phyloP scores from a whole-genome alignment of 1,140 invertebrate genomes.

The Micrasema minimum region DNA sequence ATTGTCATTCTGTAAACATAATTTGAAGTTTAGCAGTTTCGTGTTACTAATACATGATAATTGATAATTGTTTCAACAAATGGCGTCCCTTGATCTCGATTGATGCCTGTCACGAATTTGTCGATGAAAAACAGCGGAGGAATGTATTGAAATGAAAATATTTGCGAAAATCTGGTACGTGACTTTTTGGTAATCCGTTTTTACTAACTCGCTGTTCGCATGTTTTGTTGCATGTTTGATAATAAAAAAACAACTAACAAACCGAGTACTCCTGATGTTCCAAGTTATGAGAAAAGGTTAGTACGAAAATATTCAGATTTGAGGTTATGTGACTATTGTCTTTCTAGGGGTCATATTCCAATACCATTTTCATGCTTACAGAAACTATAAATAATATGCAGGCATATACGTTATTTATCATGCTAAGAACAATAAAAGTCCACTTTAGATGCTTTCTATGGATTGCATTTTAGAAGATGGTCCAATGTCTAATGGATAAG shows the following conservation, averaged over 20 bases:
- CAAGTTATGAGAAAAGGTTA: conserved; percentile 4
- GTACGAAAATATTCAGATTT: background rate
- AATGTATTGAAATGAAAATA: conserved; percentile 12
- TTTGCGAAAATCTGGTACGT: conserved; percentile 28
- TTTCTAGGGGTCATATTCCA: conserved; percentile 17
- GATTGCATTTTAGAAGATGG: too few species aligned
- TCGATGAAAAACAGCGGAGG: conserved; percentile 14
- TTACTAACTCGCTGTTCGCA: conserved; percentile 14
- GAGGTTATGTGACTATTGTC: conserved; percentile 17
- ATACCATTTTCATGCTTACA: too few species aligned
- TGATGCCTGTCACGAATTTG: conserved; percentile 17
- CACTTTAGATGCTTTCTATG: too few species aligned
- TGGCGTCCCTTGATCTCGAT: conserved; percentile 14
- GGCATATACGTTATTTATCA: too few species aligned
- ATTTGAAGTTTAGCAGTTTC: conserved; percentile 24
- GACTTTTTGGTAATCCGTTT: conserved; percentile 23
- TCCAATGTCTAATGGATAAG: too few species aligned
- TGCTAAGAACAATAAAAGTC: too few species aligned
- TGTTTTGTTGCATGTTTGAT: conserved; percentile 24
- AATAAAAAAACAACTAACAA: background rate
- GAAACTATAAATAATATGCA: too few species aligned
- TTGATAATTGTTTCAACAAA: conserved; percentile 18
- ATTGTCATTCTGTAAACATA: conserved; percentile 38
- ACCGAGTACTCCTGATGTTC: conserved; percentile 7
- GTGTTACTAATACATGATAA: conserved; percentile 27